Evolutionary conservation across 2,113 vertebrate species (phyloP).

Genomic region (Donacobius atricapilla): DNA sequence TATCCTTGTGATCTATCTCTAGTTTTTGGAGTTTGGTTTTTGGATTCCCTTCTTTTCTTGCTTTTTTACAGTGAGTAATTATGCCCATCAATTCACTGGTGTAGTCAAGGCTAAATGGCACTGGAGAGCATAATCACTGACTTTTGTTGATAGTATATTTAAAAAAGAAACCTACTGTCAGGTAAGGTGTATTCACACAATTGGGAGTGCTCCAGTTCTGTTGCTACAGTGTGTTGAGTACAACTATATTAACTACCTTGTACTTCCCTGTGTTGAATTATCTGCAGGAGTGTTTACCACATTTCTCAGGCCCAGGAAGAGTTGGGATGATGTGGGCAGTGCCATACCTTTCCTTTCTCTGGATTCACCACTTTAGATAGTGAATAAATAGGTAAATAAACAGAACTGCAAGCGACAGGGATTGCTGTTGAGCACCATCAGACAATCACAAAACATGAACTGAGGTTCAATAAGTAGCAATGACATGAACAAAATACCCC

Average conservation of each 20-base stretch:
- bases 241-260: not conserved
- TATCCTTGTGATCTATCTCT: not conserved
- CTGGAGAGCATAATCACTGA: not conserved
- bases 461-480: not conserved
- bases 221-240: not conserved
- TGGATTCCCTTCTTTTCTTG: fast-evolving
- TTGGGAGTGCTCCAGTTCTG: not conserved
- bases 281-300: not conserved
- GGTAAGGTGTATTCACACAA: not conserved
- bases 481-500: too few species aligned
- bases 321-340: not conserved
- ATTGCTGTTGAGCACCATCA: not conserved
- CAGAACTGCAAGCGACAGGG: not conserved
- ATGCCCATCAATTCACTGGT: not conserved
- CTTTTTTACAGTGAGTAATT: not conserved
- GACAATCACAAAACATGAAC: not conserved
- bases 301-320: not conserved
- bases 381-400: not conserved
- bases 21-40: not conserved
- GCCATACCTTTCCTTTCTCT: not conserved
- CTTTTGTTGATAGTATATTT: not conserved
- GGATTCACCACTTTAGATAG: not conserved
- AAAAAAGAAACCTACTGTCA: not conserved
- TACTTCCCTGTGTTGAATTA: not conserved
- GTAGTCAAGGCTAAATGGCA: not conserved